These are phyloP conservation scores for Drosophila busckii DNA, from an alignment of 1,140 invertebrate species.

Conservation along the genomic window DNA sequence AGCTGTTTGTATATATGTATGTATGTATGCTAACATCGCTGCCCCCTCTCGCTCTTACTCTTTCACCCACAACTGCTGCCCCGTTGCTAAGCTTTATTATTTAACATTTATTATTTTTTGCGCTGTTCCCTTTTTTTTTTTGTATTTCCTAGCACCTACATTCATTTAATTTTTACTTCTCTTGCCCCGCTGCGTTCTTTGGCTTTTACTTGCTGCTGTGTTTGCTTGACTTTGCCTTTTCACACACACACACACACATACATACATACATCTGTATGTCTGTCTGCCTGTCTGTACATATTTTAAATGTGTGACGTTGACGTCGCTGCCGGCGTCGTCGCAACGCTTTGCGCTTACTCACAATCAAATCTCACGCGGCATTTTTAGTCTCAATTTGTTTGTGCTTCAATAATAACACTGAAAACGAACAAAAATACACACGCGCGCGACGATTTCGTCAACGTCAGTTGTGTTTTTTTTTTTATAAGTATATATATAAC, in stretches of 20 bases:
- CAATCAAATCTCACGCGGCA: slow-evolving; percentile 78
- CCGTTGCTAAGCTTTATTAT: no score
- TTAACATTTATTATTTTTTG: no score
- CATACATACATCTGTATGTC: slow-evolving; percentile 21
- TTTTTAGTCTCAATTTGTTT: slow-evolving; percentile 76
- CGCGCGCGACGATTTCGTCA: slow-evolving; percentile 69
- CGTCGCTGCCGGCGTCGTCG: slow-evolving; percentile 30
- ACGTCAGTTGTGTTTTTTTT: slow-evolving; percentile 60
- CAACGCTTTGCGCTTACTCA: slow-evolving; percentile 71
- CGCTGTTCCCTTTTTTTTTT: neutral
- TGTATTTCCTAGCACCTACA: no score
- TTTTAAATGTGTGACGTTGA: slow-evolving; percentile 27
- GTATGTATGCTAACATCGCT: no score
- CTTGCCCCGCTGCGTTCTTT: no score
- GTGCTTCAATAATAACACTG: slow-evolving; percentile 76
- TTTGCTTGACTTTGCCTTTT: no score
- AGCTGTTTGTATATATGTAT: no score
- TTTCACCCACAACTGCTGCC: no score
- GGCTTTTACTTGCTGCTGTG: neutral
- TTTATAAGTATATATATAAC: neutral
- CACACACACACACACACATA: neutral
- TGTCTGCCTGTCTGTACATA: slow-evolving; percentile 31
- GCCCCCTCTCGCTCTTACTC: no score
- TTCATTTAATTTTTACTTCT: no score
- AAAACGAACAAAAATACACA: slow-evolving; percentile 72